Percentiles rank a stretch among this genome's conserved stretches.
Evolutionary conservation across 1,140 invertebrate genomes (phyloP).

Genomic region (Macrosteles quadrilineatus): DNA sequence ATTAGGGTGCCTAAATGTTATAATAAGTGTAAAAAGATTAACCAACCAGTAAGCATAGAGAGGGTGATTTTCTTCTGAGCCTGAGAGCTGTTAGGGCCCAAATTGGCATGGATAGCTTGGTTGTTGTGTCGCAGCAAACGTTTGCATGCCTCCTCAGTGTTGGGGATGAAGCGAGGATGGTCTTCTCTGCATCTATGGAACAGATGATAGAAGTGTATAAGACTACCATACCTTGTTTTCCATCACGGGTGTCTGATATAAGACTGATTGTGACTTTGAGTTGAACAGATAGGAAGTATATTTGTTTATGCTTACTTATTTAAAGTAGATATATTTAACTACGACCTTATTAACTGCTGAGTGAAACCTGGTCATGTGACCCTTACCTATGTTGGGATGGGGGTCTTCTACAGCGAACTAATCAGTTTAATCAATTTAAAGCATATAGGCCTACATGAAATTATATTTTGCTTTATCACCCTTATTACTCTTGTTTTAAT

Average conservation of each 20-base stretch:
- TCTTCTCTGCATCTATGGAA: not conserved
- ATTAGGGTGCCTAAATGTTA: too few relatives aligned
- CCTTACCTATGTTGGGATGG: too few relatives aligned
- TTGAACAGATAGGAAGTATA: not conserved
- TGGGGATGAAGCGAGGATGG: not conserved
- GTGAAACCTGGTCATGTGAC: too few relatives aligned
- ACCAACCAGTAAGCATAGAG: not conserved
- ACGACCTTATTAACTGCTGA: not conserved
- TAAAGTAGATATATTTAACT: not conserved
- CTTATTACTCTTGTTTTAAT: too few relatives aligned
- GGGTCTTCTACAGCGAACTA: too few relatives aligned
- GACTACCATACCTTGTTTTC: not conserved
- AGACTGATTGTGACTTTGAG: not conserved
- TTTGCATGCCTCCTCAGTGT: conserved; percentile 1
- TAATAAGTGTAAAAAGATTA: too few relatives aligned
- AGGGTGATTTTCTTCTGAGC: conserved; percentile 1
- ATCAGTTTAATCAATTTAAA: too few relatives aligned
- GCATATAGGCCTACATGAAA: too few relatives aligned
- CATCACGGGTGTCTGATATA: not conserved
- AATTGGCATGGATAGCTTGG: not conserved
- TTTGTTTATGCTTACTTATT: not conserved
- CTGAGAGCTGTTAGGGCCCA: not conserved
- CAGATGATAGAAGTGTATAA: not conserved
- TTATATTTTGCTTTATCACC: too few relatives aligned
- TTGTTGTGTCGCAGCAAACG: not conserved